Percentiles rank a stretch among this genome's conserved stretches.
Conservation (phyloP, 2,113 vertebrate species). For the Paralichthys olivaceus region DNA sequence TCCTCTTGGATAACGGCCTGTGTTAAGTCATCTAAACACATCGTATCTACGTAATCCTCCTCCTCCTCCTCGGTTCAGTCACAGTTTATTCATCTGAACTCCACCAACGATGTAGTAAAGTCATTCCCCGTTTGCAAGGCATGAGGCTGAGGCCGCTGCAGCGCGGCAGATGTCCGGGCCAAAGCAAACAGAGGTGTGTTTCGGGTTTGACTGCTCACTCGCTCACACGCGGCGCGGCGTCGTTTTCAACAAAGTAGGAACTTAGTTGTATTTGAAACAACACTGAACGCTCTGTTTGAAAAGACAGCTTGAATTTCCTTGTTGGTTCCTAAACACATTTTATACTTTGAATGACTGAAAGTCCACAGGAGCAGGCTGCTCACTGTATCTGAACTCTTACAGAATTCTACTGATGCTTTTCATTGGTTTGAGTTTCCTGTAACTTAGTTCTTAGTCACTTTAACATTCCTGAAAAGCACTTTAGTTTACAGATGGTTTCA, state of each 20-base stretch:
- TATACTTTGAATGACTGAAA: too few species aligned
- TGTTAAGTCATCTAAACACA: conserved; percentile 9
- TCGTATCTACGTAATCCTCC: background rate
- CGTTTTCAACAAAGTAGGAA: background rate
- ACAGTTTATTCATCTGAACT: conserved; percentile 42
- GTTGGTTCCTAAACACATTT: too few species aligned
- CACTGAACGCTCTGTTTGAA: too few species aligned
- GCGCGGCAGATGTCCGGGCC: conserved; percentile 52
- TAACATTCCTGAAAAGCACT: too few species aligned
- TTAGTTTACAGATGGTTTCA: background rate
- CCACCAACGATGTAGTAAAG: conserved; percentile 25
- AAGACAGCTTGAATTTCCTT: too few species aligned
- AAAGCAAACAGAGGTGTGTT: conserved; percentile 82
- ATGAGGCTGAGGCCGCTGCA: conserved; percentile 48
- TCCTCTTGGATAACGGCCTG: background rate
- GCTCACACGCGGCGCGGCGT: background rate
- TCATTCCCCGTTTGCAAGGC: conserved; percentile 69
- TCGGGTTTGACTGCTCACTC: conserved; percentile 58
- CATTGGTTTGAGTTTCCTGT: too few species aligned
- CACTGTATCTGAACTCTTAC: too few species aligned
- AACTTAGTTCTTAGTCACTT: too few species aligned
- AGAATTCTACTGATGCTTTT: too few species aligned
- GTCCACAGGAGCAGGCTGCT: too few species aligned
- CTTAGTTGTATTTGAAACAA: background rate
- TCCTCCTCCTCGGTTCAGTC: conserved; percentile 3